A percentile compares a stretch with the other conserved stretches of the same genome.
Conservation (phyloP, 1,140 invertebrate genomes). For the Zaprionus africanus region DNA sequence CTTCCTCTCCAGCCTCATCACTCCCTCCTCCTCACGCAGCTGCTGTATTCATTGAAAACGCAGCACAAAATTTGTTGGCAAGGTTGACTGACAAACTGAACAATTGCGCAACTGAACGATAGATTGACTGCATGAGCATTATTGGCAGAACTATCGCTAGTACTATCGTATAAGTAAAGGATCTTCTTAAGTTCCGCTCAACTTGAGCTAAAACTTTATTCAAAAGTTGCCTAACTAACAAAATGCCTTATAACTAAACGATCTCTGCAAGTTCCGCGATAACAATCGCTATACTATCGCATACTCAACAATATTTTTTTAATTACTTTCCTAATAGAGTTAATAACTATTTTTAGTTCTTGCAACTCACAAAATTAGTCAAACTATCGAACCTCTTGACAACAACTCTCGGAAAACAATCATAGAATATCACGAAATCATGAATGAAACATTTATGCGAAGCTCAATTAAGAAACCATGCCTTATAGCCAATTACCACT, state of each 20-base stretch:
- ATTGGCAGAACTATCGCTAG: background rate
- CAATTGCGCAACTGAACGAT: constrained; percentile 9
- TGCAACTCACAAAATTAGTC: background rate
- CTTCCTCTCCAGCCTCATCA: background rate
- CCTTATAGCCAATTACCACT: constrained; percentile 3
- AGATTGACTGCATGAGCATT: background rate
- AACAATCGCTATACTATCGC: too few species aligned
- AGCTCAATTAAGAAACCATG: constrained; percentile 3
- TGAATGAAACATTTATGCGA: background rate
- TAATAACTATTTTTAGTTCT: background rate
- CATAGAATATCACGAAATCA: background rate
- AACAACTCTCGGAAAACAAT: background rate
- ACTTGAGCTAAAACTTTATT: too few species aligned
- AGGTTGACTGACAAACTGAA: constrained; percentile 24
- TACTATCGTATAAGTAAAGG: background rate
- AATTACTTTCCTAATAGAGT: too few species aligned
- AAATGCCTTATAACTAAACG: too few species aligned
- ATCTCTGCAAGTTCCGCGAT: too few species aligned
- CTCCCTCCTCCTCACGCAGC: background rate
- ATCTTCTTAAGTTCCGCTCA: too few species aligned
- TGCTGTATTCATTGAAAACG: constrained; percentile 27
- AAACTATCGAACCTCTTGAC: background rate
- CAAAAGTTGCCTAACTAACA: too few species aligned
- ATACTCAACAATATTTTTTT: too few species aligned
- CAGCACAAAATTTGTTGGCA: constrained; percentile 4